phyloP scores from a whole-genome alignment of 2,797 vertebrate species.

The Pelochelys cantorii region DNA sequence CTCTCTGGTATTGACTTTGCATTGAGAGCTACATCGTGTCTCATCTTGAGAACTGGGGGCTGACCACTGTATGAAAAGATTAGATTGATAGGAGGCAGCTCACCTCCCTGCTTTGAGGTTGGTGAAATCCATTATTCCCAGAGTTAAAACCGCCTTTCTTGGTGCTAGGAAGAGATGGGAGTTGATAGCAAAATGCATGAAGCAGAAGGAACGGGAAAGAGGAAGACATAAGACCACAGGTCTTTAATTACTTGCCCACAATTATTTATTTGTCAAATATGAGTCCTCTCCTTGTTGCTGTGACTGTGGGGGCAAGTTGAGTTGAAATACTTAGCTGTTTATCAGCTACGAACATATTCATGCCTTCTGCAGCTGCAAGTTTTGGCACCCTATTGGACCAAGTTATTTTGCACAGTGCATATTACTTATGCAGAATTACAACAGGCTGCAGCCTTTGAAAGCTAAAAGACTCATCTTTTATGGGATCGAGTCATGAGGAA shows the following conservation, averaged over 20 bases:
- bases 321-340: constrained; percentile 8
- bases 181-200: background rate
- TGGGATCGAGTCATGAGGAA: constrained; percentile 55
- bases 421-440: constrained; percentile 34
- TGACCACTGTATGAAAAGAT: rapidly evolving
- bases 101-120: background rate
- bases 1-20: background rate
- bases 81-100: background rate
- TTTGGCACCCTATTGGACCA: background rate
- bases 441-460: constrained; percentile 43
- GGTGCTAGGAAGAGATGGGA: background rate
- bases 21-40: rapidly evolving
- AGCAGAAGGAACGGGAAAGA: background rate
- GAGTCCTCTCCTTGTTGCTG: background rate
- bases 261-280: constrained; percentile 20
- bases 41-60: no score
- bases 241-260: background rate
- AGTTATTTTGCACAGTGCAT: constrained; percentile 28
- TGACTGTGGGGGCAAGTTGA: constrained; percentile 4
- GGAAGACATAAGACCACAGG: background rate
- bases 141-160: background rate
- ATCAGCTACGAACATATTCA: constrained; percentile 6
- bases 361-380: background rate
- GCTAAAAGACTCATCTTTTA: constrained; percentile 44
- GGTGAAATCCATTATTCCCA: background rate